Conservation (phyloP, 2,797 vertebrate genomes). For the Sparus aurata region DNA sequence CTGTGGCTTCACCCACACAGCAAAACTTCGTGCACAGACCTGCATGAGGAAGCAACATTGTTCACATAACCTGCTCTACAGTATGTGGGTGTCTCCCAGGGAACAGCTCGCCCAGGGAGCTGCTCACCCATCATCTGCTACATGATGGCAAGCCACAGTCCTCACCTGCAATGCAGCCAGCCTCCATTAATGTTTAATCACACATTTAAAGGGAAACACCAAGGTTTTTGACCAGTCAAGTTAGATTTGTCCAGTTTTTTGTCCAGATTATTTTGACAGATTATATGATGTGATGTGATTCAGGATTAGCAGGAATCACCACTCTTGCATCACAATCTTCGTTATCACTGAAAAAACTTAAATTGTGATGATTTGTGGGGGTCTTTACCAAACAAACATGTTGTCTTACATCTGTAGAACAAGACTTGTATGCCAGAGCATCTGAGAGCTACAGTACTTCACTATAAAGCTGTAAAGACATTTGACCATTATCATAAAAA, state of each 20-base stretch:
- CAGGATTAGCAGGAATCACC: no score
- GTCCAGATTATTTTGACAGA: neutral
- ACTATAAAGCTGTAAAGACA: no score
- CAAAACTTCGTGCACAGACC: slow-evolving; percentile 55
- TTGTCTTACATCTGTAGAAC: no score
- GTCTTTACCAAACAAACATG: no score
- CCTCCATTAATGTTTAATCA: slow-evolving; percentile 73
- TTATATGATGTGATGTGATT: no score
- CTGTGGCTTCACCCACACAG: slow-evolving; percentile 67
- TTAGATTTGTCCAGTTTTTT: slow-evolving; percentile 3
- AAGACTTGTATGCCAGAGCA: no score
- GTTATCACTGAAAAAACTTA: no score
- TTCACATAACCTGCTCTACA: slow-evolving; percentile 70
- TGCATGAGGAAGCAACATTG: slow-evolving; percentile 48
- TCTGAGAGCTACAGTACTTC: no score
- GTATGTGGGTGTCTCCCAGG: slow-evolving; percentile 68
- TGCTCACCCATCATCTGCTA: slow-evolving; percentile 71
- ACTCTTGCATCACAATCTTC: no score
- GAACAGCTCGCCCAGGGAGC: slow-evolving; percentile 68
- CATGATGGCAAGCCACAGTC: slow-evolving; percentile 67
- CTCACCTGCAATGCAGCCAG: slow-evolving; percentile 77
- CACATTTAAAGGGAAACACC: slow-evolving; percentile 61
- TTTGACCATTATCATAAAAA: no score
- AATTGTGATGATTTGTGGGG: no score
- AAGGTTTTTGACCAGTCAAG: slow-evolving; percentile 13